phyloP scores from a whole-genome alignment of 2,113 vertebrate species.

The Channa argus region DNA sequence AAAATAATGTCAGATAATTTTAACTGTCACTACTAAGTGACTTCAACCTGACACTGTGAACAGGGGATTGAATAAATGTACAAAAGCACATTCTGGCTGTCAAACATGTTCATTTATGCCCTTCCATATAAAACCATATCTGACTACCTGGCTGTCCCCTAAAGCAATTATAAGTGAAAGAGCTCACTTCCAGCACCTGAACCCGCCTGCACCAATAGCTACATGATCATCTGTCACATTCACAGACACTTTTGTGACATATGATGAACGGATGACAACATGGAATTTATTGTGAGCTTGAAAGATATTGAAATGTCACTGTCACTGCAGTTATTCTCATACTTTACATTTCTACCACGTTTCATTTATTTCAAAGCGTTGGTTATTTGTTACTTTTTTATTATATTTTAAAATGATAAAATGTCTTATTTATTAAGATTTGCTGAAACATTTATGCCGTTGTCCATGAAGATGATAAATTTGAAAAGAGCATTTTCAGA shows the following conservation, averaged over 20 bases:
- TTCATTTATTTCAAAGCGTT: not conserved
- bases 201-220: conserved; percentile 16
- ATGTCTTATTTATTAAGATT: too few relatives aligned
- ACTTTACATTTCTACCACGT: not conserved
- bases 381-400: not conserved
- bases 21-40: conserved; percentile 1
- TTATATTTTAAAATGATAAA: too few relatives aligned
- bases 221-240: conserved; percentile 38
- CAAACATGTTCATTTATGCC: conserved; percentile 43
- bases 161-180: conserved; percentile 50
- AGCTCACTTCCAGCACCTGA: conserved; percentile 36
- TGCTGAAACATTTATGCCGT: too few relatives aligned
- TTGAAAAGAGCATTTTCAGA: too few relatives aligned
- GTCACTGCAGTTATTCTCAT: not conserved
- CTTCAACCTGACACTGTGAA: conserved; percentile 18
- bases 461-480: too few relatives aligned
- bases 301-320: conserved; percentile 23
- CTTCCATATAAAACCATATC: conserved; percentile 42
- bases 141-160: conserved; percentile 58
- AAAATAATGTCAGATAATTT: conserved; percentile 28
- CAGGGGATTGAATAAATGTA: not conserved
- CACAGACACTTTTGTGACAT: conserved; percentile 40
- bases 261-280: conserved; percentile 6
- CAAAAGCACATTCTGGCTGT: conserved; percentile 70
- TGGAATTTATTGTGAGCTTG: not conserved